phyloP scores from a whole-genome alignment of 2,888 invertebrate species.

The Dryadula phaetusa region DNA sequence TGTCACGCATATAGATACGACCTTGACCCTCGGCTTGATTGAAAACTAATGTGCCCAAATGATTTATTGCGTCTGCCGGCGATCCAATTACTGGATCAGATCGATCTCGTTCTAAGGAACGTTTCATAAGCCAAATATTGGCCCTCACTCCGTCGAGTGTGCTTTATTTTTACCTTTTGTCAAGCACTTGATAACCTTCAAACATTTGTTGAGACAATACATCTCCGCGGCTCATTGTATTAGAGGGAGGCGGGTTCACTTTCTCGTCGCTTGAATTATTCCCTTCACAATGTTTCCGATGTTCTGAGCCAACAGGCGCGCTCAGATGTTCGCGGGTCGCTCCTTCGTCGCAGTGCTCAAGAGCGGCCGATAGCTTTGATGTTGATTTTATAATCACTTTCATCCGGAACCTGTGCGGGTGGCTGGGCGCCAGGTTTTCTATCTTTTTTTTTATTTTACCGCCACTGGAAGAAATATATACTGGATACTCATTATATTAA shows the following conservation, averaged over 20 bases:
- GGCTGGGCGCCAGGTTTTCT: conserved; percentile 73
- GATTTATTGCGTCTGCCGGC: conserved; percentile 35
- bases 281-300: conserved; percentile 20
- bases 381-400: conserved; percentile 62
- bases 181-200: conserved; percentile 27
- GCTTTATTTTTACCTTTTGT: conserved; percentile 37
- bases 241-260: conserved; percentile 5
- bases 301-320: conserved; percentile 27
- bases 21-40: conserved; percentile 38
- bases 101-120: conserved; percentile 26
- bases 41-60: conserved; percentile 36
- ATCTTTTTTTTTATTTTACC: conserved; percentile 69
- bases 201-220: conserved; percentile 34
- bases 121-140: conserved; percentile 32
- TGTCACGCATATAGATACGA: conserved; percentile 25
- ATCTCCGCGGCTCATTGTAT: conserved; percentile 29
- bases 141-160: conserved; percentile 18
- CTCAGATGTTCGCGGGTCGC: conserved; percentile 52
- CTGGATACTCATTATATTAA: no score
- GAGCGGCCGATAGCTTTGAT: conserved; percentile 50
- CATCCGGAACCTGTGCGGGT: conserved; percentile 78
- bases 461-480: conserved; percentile 80
- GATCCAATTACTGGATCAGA: conserved; percentile 32
- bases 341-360: conserved; percentile 56
- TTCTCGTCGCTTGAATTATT: conserved; percentile 28